These are phyloP conservation scores for Parapsyche elsis DNA, from an alignment of 1,140 invertebrate species.

Conservation along the genomic window DNA sequence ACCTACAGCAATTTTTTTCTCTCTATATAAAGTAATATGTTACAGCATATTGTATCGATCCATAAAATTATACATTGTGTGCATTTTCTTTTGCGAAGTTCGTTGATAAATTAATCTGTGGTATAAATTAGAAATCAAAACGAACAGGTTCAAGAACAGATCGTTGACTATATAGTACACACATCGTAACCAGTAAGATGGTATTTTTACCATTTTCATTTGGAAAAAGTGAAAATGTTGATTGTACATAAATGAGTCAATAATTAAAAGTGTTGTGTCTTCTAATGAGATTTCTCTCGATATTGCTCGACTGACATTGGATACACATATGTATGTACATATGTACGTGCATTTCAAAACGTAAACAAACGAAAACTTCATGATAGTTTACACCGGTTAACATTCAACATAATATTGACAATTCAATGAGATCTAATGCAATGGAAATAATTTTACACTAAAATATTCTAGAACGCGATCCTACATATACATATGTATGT, in stretches of 20 bases:
- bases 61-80: background rate
- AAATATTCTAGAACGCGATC: no score
- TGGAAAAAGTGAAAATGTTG: conserved; percentile 32
- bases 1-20: background rate
- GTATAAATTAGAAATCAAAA: conserved; percentile 20
- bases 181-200: conserved; percentile 7
- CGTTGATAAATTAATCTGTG: background rate
- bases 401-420: background rate
- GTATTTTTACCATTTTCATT: conserved; percentile 31
- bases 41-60: no score
- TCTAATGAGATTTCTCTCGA: background rate
- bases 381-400: background rate
- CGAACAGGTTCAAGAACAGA: background rate
- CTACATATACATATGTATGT: background rate
- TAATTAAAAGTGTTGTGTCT: conserved; percentile 24
- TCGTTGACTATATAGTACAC: background rate
- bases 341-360: background rate
- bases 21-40: background rate
- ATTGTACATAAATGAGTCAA: conserved; percentile 27
- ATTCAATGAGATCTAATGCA: background rate
- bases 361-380: background rate
- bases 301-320: background rate
- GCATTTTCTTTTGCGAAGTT: background rate
- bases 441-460: no score
- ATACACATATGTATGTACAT: background rate